Percentiles rank a stretch among this genome's conserved stretches.
These are phyloP conservation scores for Beaufortia kweichowensis DNA, from an alignment of 2,113 vertebrate species.

Conservation along the genomic window DNA sequence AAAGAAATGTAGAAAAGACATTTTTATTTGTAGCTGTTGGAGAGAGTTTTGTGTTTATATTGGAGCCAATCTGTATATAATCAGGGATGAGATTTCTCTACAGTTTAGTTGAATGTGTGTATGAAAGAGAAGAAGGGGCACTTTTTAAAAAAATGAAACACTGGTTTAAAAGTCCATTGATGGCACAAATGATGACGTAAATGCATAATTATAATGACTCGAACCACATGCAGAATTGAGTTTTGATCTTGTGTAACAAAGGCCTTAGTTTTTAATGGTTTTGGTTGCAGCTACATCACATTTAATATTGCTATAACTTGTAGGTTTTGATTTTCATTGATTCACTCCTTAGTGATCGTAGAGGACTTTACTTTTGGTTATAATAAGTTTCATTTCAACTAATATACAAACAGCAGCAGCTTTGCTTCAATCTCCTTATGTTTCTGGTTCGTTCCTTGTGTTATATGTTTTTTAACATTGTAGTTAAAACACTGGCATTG, in stretches of 20 bases:
- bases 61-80: conserved; percentile 49
- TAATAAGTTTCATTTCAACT: background rate
- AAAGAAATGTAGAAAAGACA: conserved; percentile 73
- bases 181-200: conserved; percentile 59
- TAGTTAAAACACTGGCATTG: conserved; percentile 63
- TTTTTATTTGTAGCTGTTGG: conserved; percentile 5
- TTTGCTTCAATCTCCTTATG: conserved; percentile 7
- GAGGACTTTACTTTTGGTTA: background rate
- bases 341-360: background rate
- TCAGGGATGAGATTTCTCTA: conserved; percentile 56
- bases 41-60: conserved; percentile 23
- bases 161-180: conserved; percentile 79
- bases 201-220: conserved; percentile 66
- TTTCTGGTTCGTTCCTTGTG: background rate
- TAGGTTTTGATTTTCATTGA: conserved; percentile 31
- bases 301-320: conserved; percentile 1
- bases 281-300: conserved; percentile 22
- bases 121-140: conserved; percentile 15
- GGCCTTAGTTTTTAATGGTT: conserved; percentile 67
- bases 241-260: conserved; percentile 62
- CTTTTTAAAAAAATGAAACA: conserved; percentile 68
- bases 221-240: conserved; percentile 81
- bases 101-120: conserved; percentile 65
- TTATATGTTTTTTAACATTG: background rate
- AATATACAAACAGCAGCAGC: too few relatives aligned